phyloP scores from a whole-genome alignment of 2,888 invertebrate species.

The Nomada ruficornis region DNA sequence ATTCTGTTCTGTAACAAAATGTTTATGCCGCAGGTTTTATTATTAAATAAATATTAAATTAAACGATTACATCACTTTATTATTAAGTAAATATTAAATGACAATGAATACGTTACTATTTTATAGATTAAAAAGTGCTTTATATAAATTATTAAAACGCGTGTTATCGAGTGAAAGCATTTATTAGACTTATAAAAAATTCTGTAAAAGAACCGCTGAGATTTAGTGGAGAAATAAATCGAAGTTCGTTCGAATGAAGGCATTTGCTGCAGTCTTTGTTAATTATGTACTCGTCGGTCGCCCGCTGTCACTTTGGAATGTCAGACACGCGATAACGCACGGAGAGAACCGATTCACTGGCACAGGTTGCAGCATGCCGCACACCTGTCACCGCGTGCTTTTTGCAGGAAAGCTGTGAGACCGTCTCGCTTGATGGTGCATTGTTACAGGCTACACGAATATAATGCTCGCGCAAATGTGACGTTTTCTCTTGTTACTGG shows the following conservation, averaged over 20 bases:
- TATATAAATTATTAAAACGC: too few relatives aligned
- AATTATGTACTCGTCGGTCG: slow-evolving; percentile 58
- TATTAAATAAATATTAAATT: too few relatives aligned
- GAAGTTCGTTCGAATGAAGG: slow-evolving; percentile 50
- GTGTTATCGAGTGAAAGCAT: too few relatives aligned
- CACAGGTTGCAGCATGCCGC: slow-evolving; percentile 23
- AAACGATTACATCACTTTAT: too few relatives aligned
- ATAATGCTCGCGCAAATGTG: slow-evolving; percentile 11
- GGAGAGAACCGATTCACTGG: slow-evolving; percentile 24
- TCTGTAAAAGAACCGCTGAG: slow-evolving; percentile 37
- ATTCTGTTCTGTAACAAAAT: too few relatives aligned
- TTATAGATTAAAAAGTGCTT: too few relatives aligned
- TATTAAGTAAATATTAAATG: too few relatives aligned
- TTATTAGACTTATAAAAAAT: too few relatives aligned
- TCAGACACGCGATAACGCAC: slow-evolving; percentile 44
- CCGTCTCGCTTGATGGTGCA: slow-evolving; percentile 17
- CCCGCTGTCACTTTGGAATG: slow-evolving; percentile 38
- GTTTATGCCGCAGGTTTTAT: too few relatives aligned
- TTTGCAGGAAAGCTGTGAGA: slow-evolving; percentile 13
- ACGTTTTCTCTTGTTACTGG: slow-evolving; percentile 15
- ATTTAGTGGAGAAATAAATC: slow-evolving; percentile 45
- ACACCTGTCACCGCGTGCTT: slow-evolving; percentile 48
- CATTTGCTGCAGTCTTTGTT: slow-evolving; percentile 53
- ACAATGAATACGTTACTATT: too few relatives aligned
- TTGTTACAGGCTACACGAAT: slow-evolving; percentile 9